Conservation (phyloP, 2,113 vertebrate genomes). For the Atrichornis clamosus region DNA sequence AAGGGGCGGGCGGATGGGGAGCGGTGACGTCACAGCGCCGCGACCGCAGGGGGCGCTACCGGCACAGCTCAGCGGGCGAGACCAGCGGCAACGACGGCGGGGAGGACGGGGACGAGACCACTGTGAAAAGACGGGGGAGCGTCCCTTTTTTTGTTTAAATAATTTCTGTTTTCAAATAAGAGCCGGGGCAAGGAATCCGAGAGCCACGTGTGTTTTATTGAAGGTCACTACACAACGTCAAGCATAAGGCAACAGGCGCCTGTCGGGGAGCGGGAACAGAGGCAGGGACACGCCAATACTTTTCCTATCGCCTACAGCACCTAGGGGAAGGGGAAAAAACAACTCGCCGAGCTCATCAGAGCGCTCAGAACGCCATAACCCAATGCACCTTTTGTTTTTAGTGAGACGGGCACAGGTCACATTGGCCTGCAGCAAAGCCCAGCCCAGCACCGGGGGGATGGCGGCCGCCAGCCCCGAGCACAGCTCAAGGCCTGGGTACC, state of each 20-base stretch:
- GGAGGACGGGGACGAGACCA: accelerated
- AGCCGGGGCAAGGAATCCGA: background rate
- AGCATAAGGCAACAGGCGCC: conserved; percentile 68
- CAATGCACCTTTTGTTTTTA: background rate
- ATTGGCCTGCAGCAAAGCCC: background rate
- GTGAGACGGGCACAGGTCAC: background rate
- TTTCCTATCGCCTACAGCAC: conserved; percentile 1
- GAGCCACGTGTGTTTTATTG: conserved; percentile 73
- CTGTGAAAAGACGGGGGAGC: accelerated
- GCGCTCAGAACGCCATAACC: background rate
- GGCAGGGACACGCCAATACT: background rate
- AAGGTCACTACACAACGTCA: conserved; percentile 71
- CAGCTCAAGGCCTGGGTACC: background rate
- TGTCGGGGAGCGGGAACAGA: background rate
- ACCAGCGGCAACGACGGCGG: accelerated
- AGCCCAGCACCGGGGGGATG: background rate
- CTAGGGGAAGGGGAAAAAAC: background rate
- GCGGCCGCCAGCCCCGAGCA: background rate
- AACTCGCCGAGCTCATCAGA: background rate
- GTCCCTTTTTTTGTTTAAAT: background rate
- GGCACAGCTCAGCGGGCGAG: background rate
- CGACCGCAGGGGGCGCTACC: background rate
- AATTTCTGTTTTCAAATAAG: background rate
- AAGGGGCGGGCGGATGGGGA: background rate
- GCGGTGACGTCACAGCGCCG: background rate